These are phyloP conservation scores for Hydropsyche betteni DNA, from an alignment of 2,888 invertebrate genomes.

Conservation along the genomic window DNA sequence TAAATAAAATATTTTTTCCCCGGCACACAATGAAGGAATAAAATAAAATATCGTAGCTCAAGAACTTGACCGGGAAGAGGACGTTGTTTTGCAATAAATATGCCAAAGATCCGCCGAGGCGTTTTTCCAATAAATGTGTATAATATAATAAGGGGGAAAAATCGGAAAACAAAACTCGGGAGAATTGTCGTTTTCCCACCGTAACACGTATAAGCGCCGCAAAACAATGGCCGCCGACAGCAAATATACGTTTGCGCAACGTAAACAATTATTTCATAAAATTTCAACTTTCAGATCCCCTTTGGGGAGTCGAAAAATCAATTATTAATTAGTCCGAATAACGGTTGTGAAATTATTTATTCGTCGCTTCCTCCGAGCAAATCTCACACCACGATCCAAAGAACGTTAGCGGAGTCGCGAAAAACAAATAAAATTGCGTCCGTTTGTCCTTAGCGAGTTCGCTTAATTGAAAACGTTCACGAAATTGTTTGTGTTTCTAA, in stretches of 20 bases:
- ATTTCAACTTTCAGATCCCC: too few relatives aligned
- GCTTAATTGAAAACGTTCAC: slow-evolving; percentile 33
- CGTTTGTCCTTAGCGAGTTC: slow-evolving; percentile 25
- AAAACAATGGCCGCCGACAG: too few relatives aligned
- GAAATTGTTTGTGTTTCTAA: slow-evolving; percentile 30
- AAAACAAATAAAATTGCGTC: slow-evolving; percentile 29
- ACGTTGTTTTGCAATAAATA: slow-evolving; percentile 21
- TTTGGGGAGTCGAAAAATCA: neutral
- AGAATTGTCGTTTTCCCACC: too few relatives aligned
- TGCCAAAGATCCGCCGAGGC: slow-evolving; percentile 9
- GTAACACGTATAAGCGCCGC: too few relatives aligned
- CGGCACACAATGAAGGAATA: neutral
- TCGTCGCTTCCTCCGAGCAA: too few relatives aligned
- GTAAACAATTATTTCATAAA: too few relatives aligned
- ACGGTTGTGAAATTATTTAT: too few relatives aligned
- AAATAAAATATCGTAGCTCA: neutral
- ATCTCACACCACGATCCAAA: too few relatives aligned
- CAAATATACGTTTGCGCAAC: too few relatives aligned
- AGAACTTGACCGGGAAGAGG: slow-evolving; percentile 25
- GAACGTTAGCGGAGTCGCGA: neutral
- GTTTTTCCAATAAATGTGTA: slow-evolving; percentile 8
- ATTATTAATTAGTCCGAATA: slow-evolving; percentile 5
- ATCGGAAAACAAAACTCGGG: neutral
- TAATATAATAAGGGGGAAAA: neutral
- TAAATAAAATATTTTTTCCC: slow-evolving; percentile 9